Base-by-base conservation (phyloP, 2,888 invertebrate genomes). In the Nomada fabriciana region DNA sequence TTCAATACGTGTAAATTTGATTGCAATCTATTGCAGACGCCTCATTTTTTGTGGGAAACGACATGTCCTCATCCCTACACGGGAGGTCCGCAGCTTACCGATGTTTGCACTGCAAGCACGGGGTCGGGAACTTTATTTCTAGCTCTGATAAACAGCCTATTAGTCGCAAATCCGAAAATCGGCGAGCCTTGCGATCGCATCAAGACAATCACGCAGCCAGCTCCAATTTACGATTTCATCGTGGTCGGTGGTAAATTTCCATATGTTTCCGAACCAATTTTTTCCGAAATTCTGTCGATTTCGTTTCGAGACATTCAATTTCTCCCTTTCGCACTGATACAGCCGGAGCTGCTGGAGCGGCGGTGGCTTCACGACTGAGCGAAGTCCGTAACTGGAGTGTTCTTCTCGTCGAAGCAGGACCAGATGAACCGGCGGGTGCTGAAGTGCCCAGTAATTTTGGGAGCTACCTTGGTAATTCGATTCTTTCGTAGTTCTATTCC, bases 371-470 rank as follows among this genome's bases (percentile, higher is more conserved):
- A 0, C 94, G 96, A 75, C 91, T 97, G 13, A 95, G 96, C 13
- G 96, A 96, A 90, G 94, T 95, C 59, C 94, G 95, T 0, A 93
- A 95, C 7, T 96, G 96, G 96, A 95, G 95, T 90, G 95, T 97
- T 2, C 92, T 97, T 15, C 92, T 97, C 1, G 90, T 97, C 76
- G 97, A 97, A 94, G 96, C 97, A 0, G 97, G 97, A 0, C 96
- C 95, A 0, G 96, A 96, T 82, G 96, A 97, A 90, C 96, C 96
- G 0, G 94, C 95, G 0, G 95, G 95, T 13, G 94, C 95, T 0
- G 86, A 92, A 78, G 86, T 94, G 74, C 94, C 94, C 0, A 91
- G 91, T 50, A 86, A 91, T 70, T 88, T 89, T 55, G 87, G 81
- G 52, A 76, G 88, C 7, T 91, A 88, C 47, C 79, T 89, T 3